Evolutionary conservation across 2,888 invertebrate species (phyloP).

Genomic region (Horisme vitalbata): DNA sequence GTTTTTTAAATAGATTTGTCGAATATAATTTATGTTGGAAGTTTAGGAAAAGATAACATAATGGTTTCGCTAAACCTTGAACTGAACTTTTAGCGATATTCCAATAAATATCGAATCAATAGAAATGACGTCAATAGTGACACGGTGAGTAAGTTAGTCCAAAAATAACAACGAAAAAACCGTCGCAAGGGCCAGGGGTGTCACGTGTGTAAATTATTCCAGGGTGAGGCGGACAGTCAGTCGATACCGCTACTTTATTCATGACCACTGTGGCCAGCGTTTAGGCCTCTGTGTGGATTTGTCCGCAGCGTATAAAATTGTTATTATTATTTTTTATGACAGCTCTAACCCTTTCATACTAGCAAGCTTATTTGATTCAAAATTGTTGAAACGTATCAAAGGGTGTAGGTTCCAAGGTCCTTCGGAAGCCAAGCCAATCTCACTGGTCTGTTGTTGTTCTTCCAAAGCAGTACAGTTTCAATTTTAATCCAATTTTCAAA

Average conservation of each 20-base stretch:
- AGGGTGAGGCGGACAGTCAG: constrained; percentile 61
- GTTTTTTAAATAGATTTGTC: too few relatives aligned
- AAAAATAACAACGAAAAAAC: constrained; percentile 53
- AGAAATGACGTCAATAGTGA: constrained; percentile 36
- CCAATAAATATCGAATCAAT: constrained; percentile 38
- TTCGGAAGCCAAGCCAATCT: too few relatives aligned
- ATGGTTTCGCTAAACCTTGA: constrained; percentile 14
- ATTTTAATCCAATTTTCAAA: too few relatives aligned
- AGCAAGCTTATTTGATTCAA: too few relatives aligned
- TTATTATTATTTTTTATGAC: background rate
- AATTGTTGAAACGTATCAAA: too few relatives aligned
- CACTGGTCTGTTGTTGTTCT: too few relatives aligned
- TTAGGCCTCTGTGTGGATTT: constrained; percentile 59
- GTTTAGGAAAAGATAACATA: too few relatives aligned
- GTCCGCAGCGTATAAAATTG: constrained; percentile 31
- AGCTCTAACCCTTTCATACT: too few relatives aligned
- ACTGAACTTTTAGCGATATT: constrained; percentile 8
- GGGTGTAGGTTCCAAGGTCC: too few relatives aligned
- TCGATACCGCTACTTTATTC: constrained; percentile 79
- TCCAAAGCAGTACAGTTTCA: too few relatives aligned
- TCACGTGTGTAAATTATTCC: constrained; percentile 74
- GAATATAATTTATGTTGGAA: too few relatives aligned
- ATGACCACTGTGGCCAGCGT: constrained; percentile 66
- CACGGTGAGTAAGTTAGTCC: constrained; percentile 41
- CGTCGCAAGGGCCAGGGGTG: constrained; percentile 39